A percentile compares a stretch with the other conserved stretches of the same genome.
Conservation (phyloP, 2,888 invertebrate genomes). For the Chelonus formosanus region DNA sequence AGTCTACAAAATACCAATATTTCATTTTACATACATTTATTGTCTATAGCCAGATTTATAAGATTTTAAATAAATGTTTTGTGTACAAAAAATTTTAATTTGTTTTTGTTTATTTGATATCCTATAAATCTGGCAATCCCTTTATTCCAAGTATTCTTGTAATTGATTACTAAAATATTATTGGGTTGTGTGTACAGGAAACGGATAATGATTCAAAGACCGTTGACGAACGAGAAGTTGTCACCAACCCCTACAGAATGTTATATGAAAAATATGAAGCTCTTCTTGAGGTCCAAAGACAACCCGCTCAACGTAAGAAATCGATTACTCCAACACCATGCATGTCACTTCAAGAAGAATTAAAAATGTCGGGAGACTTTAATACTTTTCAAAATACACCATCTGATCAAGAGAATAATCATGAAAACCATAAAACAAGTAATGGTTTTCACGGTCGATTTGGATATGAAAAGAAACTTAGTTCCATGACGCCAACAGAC, state of each 20-base stretch:
- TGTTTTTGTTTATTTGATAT: too few relatives aligned
- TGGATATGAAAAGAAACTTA: conserved; percentile 49
- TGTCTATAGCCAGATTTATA: too few relatives aligned
- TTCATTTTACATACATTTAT: too few relatives aligned
- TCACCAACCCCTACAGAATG: conserved; percentile 78
- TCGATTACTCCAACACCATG: conserved; percentile 57
- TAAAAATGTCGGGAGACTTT: conserved; percentile 79
- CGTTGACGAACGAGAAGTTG: conserved; percentile 42
- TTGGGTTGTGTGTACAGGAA: conserved; percentile 50
- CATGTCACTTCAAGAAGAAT: conserved; percentile 75
- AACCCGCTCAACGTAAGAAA: conserved; percentile 65
- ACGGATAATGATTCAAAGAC: conserved; percentile 49
- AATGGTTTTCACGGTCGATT: conserved; percentile 36
- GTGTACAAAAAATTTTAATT: too few relatives aligned
- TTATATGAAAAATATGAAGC: conserved; percentile 88
- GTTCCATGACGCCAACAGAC: conserved; percentile 79
- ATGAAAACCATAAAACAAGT: conserved; percentile 34
- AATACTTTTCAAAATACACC: conserved; percentile 67
- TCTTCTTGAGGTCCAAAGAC: conserved; percentile 78
- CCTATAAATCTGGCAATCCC: too few relatives aligned
- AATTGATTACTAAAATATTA: too few relatives aligned
- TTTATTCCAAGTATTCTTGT: too few relatives aligned
- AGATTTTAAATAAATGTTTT: too few relatives aligned
- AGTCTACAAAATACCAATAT: too few relatives aligned
- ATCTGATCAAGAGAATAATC: conserved; percentile 30